Evolutionary conservation across 2,888 invertebrate species (phyloP).

Genomic region (Lamellibrachia columna): DNA sequence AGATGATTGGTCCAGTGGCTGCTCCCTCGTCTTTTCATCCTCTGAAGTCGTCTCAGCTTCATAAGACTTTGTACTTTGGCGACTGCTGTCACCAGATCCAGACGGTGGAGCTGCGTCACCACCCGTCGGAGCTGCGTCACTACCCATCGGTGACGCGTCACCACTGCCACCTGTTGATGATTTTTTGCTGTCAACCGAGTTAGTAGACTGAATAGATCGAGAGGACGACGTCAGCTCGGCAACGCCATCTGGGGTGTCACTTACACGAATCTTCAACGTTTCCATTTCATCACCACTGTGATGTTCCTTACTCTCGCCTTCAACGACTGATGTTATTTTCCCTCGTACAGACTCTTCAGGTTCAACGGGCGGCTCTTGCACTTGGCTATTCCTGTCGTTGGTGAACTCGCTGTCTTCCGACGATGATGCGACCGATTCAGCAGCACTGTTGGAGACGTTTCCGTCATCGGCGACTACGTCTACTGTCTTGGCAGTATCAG

Average conservation of each 20-base stretch:
- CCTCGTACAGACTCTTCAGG: neutral
- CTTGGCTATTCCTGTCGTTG: neutral
- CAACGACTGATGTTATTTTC: no score
- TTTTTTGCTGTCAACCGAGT: neutral
- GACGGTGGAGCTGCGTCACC: no score
- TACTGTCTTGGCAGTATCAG: neutral
- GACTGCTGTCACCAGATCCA: no score
- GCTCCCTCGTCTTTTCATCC: no score
- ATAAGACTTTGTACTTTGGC: no score
- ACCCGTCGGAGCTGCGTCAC: neutral
- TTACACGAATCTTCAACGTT: neutral
- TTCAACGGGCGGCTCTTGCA: neutral
- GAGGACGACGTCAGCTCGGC: neutral
- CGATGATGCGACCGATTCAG: neutral
- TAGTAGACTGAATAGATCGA: neutral
- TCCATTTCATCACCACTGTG: neutral
- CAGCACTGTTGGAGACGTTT: neutral
- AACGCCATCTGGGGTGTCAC: neutral
- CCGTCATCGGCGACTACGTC: neutral
- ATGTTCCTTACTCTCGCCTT: neutral
- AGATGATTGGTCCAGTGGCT: no score
- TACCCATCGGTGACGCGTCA: neutral
- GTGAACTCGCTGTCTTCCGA: conserved; percentile 6
- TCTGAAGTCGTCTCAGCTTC: no score
- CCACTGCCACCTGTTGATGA: neutral